Percentiles rank a stretch among this genome's conserved stretches.
Conservation (phyloP, 2,113 vertebrate genomes). For the Corydoras sp. region DNA sequence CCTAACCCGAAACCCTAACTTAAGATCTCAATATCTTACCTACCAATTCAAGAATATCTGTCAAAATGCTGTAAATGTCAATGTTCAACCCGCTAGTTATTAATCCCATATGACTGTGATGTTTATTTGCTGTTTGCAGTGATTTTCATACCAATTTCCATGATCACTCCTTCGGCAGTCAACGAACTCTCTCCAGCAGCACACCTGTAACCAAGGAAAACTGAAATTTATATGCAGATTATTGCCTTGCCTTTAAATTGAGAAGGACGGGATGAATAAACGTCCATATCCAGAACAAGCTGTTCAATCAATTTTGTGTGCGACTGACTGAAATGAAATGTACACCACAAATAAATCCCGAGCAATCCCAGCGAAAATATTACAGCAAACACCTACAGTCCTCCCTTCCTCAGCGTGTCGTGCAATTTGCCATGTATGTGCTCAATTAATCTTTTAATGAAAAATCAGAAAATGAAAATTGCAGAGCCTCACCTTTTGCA, state of each 20-base stretch:
- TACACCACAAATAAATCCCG: not conserved
- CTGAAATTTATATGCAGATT: constrained; percentile 2
- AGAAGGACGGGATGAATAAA: no score
- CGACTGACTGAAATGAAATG: constrained; percentile 12
- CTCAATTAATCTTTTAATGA: constrained; percentile 10
- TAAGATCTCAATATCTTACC: no score
- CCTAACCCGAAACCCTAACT: no score
- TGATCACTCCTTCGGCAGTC: no score
- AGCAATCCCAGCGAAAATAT: not conserved
- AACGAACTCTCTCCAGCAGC: not conserved
- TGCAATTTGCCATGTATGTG: constrained; percentile 1
- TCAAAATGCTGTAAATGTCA: no score
- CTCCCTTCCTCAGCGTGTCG: not conserved
- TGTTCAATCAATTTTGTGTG: constrained; percentile 6
- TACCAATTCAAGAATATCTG: no score
- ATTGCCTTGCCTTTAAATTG: not conserved
- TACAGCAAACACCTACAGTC: constrained; percentile 10
- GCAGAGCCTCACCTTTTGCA: constrained; percentile 22
- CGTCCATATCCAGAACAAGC: not conserved
- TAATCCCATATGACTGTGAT: not conserved
- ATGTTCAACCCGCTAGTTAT: not conserved
- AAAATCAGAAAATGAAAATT: constrained; percentile 26
- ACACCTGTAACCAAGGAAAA: constrained; percentile 32
- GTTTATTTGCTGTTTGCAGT: constrained; percentile 16
- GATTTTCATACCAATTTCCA: no score